These are phyloP conservation scores for Crioceris asparagi DNA, from an alignment of 2,888 invertebrate species.

Conservation along the genomic window DNA sequence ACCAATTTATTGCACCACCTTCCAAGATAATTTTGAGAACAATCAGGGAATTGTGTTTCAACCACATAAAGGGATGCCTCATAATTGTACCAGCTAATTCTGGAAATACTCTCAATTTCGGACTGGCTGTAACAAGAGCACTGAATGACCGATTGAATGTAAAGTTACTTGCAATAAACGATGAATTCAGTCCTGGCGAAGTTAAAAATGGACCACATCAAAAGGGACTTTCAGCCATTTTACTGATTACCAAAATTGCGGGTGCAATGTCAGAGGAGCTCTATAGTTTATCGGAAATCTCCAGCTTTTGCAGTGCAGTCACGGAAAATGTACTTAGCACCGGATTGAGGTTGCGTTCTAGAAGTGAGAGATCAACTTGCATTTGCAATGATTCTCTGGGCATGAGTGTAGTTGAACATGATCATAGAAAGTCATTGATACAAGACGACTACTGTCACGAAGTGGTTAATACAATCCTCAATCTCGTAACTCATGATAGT, in stretches of 20 bases:
- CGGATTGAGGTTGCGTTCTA: conserved; percentile 32
- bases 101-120: conserved; percentile 71
- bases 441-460: conserved; percentile 3
- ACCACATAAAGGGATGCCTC: conserved; percentile 50
- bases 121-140: conserved; percentile 67
- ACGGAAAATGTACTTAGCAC: conserved; percentile 53
- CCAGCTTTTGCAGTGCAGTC: conserved; percentile 38
- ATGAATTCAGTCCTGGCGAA: conserved; percentile 52
- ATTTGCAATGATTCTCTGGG: neutral
- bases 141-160: conserved; percentile 45
- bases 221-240: conserved; percentile 44
- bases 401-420: neutral
- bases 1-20: conserved; percentile 27
- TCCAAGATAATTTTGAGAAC: conserved; percentile 28
- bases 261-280: conserved; percentile 63
- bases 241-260: conserved; percentile 52
- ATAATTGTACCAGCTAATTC: conserved; percentile 68
- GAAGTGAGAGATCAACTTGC: conserved; percentile 30
- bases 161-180: conserved; percentile 52
- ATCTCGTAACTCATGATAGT: conserved; percentile 4
- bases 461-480: neutral
- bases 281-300: conserved; percentile 46
- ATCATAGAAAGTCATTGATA: neutral
- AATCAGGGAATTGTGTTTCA: conserved; percentile 31
- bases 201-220: conserved; percentile 18